phyloP scores from a whole-genome alignment of 2,888 invertebrate species.

The Amblyteles armatorius region DNA sequence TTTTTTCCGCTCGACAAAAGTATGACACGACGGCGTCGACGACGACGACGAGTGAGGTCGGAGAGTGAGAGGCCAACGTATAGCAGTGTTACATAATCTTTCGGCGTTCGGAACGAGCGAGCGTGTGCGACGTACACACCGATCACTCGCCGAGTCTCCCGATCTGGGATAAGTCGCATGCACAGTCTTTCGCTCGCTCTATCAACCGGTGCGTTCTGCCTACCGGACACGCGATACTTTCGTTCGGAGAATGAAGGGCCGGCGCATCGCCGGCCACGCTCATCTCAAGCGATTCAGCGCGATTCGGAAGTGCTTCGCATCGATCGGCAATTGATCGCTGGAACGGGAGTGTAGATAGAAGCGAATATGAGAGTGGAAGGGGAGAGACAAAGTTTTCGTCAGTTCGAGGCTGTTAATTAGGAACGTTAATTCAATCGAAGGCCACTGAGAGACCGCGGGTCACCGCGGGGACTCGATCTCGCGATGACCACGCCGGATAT shows the following conservation, averaged over 20 bases:
- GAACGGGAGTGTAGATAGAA: background rate
- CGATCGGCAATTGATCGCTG: background rate
- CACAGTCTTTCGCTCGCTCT: conserved; percentile 9
- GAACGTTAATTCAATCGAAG: conserved; percentile 75
- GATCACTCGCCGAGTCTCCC: conserved; percentile 55
- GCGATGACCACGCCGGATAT: conserved; percentile 85
- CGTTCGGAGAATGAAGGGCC: background rate
- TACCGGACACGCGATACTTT: conserved; percentile 33
- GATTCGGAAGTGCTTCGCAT: background rate
- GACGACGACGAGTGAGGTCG: conserved; percentile 38
- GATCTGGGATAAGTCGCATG: conserved; percentile 49
- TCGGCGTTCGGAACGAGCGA: conserved; percentile 51
- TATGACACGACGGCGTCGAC: conserved; percentile 43
- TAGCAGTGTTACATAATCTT: conserved; percentile 62
- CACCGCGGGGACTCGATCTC: conserved; percentile 71
- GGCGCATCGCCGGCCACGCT: background rate
- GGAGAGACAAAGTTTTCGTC: background rate
- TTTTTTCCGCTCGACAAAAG: conserved; percentile 50
- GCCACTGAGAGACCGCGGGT: conserved; percentile 74
- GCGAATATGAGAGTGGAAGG: conserved; percentile 25
- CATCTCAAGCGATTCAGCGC: background rate
- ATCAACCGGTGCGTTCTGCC: background rate
- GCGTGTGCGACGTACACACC: conserved; percentile 56
- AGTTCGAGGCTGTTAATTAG: conserved; percentile 70
- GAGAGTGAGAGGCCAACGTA: conserved; percentile 48